Percentiles rank a stretch among this genome's conserved stretches.
These are phyloP conservation scores for Euplagia quadripunctaria DNA, from an alignment of 2,888 invertebrate genomes.

Conservation along the genomic window DNA sequence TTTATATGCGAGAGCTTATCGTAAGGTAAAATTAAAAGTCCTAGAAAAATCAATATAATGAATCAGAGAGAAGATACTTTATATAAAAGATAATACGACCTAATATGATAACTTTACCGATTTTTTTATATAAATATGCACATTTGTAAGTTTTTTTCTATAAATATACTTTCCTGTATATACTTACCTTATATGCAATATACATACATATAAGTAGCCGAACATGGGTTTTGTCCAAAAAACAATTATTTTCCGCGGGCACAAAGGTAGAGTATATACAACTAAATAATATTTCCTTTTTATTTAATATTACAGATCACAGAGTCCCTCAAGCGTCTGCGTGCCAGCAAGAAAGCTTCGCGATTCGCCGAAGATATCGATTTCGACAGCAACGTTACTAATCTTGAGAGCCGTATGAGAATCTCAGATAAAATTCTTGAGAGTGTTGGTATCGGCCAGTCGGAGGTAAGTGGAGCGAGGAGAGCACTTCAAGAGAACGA, in stretches of 20 bases:
- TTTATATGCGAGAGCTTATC: no score
- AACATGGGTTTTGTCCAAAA: no score
- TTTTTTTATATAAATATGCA: not conserved
- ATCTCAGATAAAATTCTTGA: constrained; percentile 90
- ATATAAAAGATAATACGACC: no score
- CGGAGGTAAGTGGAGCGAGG: constrained; percentile 82
- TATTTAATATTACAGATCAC: constrained; percentile 82
- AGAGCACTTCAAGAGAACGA: constrained; percentile 82
- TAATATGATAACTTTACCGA: no score
- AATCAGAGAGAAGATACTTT: not conserved
- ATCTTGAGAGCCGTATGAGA: constrained; percentile 87
- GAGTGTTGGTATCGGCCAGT: constrained; percentile 88
- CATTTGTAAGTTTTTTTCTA: not conserved
- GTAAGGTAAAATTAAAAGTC: no score
- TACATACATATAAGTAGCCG: no score
- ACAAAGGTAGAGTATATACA: no score
- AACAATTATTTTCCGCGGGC: no score
- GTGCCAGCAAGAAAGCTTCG: constrained; percentile 88
- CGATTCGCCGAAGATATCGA: constrained; percentile 89
- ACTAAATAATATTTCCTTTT: not conserved
- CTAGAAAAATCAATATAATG: not conserved
- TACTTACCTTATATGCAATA: no score
- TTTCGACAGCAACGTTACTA: constrained; percentile 87
- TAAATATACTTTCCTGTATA: no score
- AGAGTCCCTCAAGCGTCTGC: constrained; percentile 87